Evolutionary conservation across 2,888 invertebrate genomes (phyloP).

Genomic region (Eurytoma adleriae): DNA sequence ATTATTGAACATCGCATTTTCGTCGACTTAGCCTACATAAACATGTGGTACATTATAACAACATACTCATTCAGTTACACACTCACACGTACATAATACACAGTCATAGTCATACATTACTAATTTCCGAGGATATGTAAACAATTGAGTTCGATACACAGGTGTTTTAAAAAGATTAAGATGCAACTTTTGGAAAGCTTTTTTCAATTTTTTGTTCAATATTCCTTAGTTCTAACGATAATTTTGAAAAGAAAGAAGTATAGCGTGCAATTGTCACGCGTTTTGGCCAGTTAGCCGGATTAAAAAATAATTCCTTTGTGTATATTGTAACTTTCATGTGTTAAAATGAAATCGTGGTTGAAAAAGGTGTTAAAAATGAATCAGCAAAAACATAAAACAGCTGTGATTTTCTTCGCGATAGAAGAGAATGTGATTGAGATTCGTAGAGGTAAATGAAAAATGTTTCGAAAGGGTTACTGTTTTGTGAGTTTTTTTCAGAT

Average conservation of each 20-base stretch:
- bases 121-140: too few species aligned
- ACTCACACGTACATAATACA: slow-evolving; percentile 10
- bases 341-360: slow-evolving; percentile 50
- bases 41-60: slow-evolving; percentile 31
- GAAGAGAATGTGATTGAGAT: slow-evolving; percentile 51
- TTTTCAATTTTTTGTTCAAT: background rate
- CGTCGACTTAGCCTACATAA: slow-evolving; percentile 7
- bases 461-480: slow-evolving; percentile 4
- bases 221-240: background rate
- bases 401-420: slow-evolving; percentile 71
- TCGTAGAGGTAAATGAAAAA: slow-evolving; percentile 16
- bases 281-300: slow-evolving; percentile 39
- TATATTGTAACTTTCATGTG: slow-evolving; percentile 63
- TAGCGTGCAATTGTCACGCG: slow-evolving; percentile 28
- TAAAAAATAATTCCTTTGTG: slow-evolving; percentile 56
- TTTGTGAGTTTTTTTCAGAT: background rate
- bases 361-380: too few species aligned
- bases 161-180: slow-evolving; percentile 12
- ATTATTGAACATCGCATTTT: slow-evolving; percentile 18
- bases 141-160: too few species aligned
- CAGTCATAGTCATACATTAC: background rate
- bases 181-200: slow-evolving; percentile 23
- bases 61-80: slow-evolving; percentile 37
- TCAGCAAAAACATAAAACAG: slow-evolving; percentile 61
- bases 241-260: background rate